These are phyloP conservation scores for Stichodactyla helianthus DNA, from an alignment of 64 coral and sea anemone species.

Conservation along the genomic window DNA sequence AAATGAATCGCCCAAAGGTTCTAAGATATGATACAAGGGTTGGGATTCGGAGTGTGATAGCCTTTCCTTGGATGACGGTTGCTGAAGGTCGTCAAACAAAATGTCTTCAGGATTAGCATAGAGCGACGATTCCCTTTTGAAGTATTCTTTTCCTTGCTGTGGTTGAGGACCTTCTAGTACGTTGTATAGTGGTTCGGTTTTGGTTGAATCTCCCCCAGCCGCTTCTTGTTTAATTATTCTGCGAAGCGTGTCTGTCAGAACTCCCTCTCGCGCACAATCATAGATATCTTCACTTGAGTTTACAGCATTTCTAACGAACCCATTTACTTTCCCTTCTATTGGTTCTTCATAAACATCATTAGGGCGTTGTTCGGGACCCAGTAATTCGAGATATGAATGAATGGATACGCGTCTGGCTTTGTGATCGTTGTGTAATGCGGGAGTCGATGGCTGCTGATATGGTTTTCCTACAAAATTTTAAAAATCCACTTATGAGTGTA, in stretches of 20 bases:
- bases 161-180: background rate
- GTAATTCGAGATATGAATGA: conserved; percentile 18
- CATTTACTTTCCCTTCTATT: background rate
- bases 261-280: conserved; percentile 3
- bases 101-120: background rate
- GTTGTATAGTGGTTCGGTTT: background rate
- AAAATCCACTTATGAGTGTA: background rate
- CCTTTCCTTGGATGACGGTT: background rate
- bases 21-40: conserved; percentile 18
- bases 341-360: background rate
- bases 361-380: background rate
- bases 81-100: background rate
- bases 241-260: background rate
- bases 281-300: background rate
- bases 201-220: background rate
- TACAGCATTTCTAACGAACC: background rate
- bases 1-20: background rate
- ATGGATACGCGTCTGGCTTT: background rate
- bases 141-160: background rate
- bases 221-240: background rate
- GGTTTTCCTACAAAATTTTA: conserved; percentile 9
- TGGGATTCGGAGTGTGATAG: background rate
- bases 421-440: background rate
- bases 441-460: background rate
- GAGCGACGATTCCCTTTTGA: background rate